phyloP scores from a whole-genome alignment of 2,113 vertebrate species.

The Eurystomus gularis region DNA sequence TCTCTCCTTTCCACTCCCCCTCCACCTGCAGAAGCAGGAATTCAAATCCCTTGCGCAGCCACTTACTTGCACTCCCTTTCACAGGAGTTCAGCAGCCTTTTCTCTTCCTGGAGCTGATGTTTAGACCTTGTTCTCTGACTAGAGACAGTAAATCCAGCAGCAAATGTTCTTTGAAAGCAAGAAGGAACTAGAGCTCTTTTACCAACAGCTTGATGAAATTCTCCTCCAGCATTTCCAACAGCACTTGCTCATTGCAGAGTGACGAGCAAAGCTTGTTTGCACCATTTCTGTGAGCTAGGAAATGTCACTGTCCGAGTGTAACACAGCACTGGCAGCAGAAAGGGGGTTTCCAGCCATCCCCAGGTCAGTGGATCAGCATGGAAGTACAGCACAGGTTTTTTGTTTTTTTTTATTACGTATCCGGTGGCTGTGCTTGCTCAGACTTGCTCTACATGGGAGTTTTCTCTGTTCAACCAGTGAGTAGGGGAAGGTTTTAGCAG shows the following conservation, averaged over 20 bases:
- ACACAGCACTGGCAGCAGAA: rapidly evolving
- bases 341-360: not conserved
- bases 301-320: rapidly evolving
- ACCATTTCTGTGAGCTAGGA: not conserved
- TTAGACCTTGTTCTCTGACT: not conserved
- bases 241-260: rapidly evolving
- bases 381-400: not conserved
- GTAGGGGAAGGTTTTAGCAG: not conserved
- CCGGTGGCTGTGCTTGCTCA: not conserved
- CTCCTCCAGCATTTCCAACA: not conserved
- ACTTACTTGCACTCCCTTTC: not conserved
- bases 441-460: not conserved
- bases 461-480: not conserved
- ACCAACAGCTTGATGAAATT: not conserved
- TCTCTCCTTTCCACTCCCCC: not conserved
- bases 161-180: not conserved
- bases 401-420: not conserved
- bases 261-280: not conserved
- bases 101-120: not conserved
- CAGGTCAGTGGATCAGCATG: not conserved
- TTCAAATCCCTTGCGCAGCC: not conserved
- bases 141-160: not conserved
- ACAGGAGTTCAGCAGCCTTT: not conserved
- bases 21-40: not conserved
- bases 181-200: not conserved